A percentile compares a stretch with the other conserved stretches of the same genome.
phyloP scores from a whole-genome alignment of 2,888 invertebrate genomes.

The Congeria kusceri region DNA sequence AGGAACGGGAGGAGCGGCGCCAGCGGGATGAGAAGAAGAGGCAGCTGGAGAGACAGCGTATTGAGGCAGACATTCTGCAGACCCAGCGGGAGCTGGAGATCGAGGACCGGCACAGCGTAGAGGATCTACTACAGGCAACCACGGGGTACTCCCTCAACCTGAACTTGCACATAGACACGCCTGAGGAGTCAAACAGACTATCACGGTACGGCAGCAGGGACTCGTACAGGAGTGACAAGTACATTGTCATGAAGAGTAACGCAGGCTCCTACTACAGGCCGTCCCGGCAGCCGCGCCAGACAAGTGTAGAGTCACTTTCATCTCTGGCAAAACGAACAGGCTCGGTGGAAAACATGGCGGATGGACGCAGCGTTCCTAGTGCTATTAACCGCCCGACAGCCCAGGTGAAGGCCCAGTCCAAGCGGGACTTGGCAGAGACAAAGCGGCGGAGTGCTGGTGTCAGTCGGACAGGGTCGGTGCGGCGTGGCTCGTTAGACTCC shows the following conservation, averaged over 20 bases:
- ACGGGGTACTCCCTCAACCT: conserved; percentile 24
- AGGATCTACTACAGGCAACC: conserved; percentile 73
- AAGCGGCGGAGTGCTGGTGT: conserved; percentile 57
- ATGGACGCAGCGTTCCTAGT: conserved; percentile 44
- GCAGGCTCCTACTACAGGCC: conserved; percentile 48
- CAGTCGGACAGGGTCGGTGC: conserved; percentile 62
- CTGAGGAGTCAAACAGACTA: conserved; percentile 35
- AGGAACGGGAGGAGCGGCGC: too few species aligned
- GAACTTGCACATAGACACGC: conserved; percentile 37
- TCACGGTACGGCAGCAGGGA: conserved; percentile 28
- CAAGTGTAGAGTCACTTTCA: conserved; percentile 66
- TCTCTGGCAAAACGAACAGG: conserved; percentile 67
- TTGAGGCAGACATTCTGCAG: conserved; percentile 78
- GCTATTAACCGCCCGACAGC: conserved; percentile 44
- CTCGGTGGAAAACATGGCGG: conserved; percentile 75
- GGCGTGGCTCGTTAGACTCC: conserved; percentile 88
- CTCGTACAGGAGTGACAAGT: conserved; percentile 69
- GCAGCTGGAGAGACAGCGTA: conserved; percentile 74
- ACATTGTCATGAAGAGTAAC: conserved; percentile 73
- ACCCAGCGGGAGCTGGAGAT: conserved; percentile 79
- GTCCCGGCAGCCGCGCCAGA: conserved; percentile 54
- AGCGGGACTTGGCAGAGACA: conserved; percentile 52
- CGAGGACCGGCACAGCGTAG: conserved; percentile 79
- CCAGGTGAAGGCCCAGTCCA: conserved; percentile 51
- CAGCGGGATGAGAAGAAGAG: conserved; percentile 74